Evolutionary conservation across 2,113 vertebrate species (phyloP).

Genomic region (Tychaedon coryphoeus): DNA sequence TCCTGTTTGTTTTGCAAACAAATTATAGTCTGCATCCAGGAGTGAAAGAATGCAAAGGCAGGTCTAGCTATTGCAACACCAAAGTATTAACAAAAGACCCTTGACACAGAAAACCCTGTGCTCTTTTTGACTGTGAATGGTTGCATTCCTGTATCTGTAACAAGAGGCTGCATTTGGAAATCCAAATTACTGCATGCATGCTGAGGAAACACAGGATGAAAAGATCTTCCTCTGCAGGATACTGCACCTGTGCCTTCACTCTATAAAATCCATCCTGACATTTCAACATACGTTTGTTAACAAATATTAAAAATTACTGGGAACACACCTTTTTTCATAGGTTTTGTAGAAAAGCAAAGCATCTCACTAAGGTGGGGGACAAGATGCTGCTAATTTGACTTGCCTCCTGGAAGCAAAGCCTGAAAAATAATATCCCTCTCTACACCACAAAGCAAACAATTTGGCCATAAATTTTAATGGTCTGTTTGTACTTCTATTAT

Average conservation of each 20-base stretch:
- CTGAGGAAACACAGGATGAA: not conserved
- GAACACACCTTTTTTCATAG: not conserved
- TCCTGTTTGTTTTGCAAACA: conserved; percentile 1
- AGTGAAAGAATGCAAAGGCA: conserved; percentile 17
- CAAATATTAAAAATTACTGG: not conserved
- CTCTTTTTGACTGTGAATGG: not conserved
- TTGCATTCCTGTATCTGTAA: not conserved
- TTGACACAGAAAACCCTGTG: not conserved
- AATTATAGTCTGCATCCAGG: not conserved
- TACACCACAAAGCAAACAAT: not conserved
- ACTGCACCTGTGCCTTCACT: not conserved
- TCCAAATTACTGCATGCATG: not conserved
- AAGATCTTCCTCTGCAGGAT: not conserved
- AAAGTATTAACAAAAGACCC: not conserved
- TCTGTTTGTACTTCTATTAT: not conserved
- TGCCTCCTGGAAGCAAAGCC: not conserved
- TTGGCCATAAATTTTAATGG: not conserved
- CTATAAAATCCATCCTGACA: not conserved
- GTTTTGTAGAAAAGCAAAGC: not conserved
- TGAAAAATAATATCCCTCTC: not conserved
- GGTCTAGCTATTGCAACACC: conserved; percentile 13
- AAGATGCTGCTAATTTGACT: not conserved
- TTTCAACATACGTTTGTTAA: not conserved
- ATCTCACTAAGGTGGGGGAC: not conserved
- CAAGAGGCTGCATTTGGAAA: not conserved